These are phyloP conservation scores for Paradoxurus hermaphroditus DNA, from an alignment of 2,113 vertebrate genomes.

Conservation along the genomic window DNA sequence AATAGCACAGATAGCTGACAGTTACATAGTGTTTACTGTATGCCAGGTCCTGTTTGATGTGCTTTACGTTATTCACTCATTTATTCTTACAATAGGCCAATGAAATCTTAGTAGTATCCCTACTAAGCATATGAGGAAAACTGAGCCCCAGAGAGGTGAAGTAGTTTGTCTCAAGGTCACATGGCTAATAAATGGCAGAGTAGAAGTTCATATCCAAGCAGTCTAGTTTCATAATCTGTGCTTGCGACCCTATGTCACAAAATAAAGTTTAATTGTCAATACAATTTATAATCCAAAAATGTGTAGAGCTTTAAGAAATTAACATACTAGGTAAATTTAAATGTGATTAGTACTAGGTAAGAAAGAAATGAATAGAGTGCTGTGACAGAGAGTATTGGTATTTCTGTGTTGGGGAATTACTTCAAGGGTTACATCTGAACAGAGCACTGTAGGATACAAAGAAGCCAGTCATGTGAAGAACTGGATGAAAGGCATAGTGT, in stretches of 20 bases:
- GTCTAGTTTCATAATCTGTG: conserved; percentile 38
- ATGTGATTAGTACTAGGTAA: background rate
- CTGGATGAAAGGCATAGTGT: conserved; percentile 35
- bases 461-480: conserved; percentile 7
- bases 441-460: background rate
- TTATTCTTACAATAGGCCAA: background rate
- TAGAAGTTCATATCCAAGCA: conserved; percentile 29
- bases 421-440: conserved; percentile 9
- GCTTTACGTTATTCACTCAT: background rate
- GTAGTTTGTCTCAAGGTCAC: conserved; percentile 2
- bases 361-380: background rate
- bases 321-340: background rate
- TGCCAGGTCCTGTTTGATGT: conserved; percentile 16
- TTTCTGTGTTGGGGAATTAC: background rate
- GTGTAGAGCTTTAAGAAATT: background rate
- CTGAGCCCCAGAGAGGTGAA: background rate
- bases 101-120: background rate
- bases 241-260: background rate
- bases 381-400: background rate
- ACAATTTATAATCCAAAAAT: background rate
- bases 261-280: conserved; percentile 11
- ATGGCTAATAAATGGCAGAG: background rate
- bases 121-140: conserved; percentile 32
- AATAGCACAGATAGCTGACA: background rate
- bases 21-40: background rate